Evolutionary conservation across 2,113 vertebrate species (phyloP).

Genomic region (Geococcyx californianus): DNA sequence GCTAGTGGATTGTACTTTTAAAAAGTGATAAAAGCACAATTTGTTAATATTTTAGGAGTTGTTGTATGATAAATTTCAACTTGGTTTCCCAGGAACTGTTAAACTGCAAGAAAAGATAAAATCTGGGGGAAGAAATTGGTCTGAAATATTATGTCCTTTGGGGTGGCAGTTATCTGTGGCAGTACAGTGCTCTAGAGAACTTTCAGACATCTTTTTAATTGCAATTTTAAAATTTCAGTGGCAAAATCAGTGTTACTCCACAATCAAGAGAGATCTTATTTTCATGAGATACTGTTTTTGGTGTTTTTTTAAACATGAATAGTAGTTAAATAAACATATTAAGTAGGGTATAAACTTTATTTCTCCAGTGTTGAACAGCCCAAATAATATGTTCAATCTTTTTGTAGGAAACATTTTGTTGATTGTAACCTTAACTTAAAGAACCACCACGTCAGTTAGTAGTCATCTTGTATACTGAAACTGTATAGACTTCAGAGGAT

Average conservation of each 20-base stretch:
- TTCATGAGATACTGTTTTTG: not conserved
- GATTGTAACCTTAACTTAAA: not conserved
- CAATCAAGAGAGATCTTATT: not conserved
- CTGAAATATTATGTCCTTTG: not conserved
- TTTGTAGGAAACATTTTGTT: not conserved
- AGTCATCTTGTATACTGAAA: not conserved
- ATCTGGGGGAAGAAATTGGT: not conserved
- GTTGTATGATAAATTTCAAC: not conserved
- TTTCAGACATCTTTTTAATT: not conserved
- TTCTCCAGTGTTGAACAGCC: not conserved
- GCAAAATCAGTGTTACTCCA: not conserved
- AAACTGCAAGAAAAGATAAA: not conserved
- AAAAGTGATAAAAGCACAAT: not conserved
- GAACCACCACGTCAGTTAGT: not conserved
- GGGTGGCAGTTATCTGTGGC: not conserved
- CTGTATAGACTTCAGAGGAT: not conserved
- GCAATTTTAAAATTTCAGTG: not conserved
- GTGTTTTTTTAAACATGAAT: not conserved
- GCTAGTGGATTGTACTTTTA: not conserved
- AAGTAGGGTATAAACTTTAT: not conserved
- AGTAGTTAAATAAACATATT: not conserved
- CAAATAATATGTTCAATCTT: not conserved
- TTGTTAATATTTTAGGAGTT: not conserved
- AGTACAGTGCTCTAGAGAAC: not conserved
- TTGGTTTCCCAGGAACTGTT: not conserved